Base-by-base conservation (phyloP, 2,888 invertebrate species). In the Ganaspis brasiliensis region DNA sequence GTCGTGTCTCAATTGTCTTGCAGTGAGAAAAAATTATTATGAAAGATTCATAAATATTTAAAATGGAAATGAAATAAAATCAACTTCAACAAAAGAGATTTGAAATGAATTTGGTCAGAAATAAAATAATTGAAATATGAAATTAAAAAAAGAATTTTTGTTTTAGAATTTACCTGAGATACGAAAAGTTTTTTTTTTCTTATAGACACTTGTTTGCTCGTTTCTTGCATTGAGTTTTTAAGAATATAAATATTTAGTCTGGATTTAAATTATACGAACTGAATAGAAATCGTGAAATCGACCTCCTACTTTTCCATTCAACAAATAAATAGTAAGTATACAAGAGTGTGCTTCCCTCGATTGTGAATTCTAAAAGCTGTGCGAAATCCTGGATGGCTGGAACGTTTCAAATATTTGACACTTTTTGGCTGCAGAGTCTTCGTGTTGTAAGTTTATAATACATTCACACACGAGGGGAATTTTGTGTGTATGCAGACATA, bases 331-430 rank as follows among this genome's bases (percentile, higher is more conserved):
- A 45, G 67, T 45, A 67, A 67, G 45, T 24, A 52, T 52, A 67
- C 40, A 67, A 45, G 67, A 45, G 40, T 67, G 45, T 45, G 45
- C 67, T 67, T 67, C 45, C 67, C 67, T 67, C 67, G n/a, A 67
- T 67, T 67, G 67, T 67, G 67, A 67, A 67, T 67, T 67, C 67
- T 67, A 24, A 67, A 67, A 67, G 67, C 67, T 24, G 35, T 45
- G 24, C 45, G 67, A 67, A 67, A 45, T 67, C 24, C n/a, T 63
- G 63, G 63, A 63, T 37, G 63, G 14, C 63, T 63, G 21, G 24
- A 26, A 67, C 45, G 45, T 67, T 67, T 67, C 67, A 67, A 67
- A 67, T 67, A 67, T 67, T 67, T 67, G 67, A 67, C 67, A 67
- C 67, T 67, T 67, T 67, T 24, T 45, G 45, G 67, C 45, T 67